Conservation (phyloP, 2,797 vertebrate species). For the Iguana delicatissima region DNA sequence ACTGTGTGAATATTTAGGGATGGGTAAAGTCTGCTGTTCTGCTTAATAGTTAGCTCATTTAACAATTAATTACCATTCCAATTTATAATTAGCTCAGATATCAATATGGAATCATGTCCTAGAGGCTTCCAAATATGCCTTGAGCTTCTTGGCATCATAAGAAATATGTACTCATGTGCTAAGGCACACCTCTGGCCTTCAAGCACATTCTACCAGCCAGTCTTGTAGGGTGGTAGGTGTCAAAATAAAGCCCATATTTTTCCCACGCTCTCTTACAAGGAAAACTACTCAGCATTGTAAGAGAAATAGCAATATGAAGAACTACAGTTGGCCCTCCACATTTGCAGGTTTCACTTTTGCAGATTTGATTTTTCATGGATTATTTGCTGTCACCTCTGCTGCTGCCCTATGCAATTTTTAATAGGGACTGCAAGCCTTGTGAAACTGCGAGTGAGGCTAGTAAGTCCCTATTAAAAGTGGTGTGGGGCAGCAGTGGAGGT, state of each 20-base stretch:
- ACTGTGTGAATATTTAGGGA: neutral
- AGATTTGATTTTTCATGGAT: too few species aligned
- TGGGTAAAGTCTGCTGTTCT: constrained; percentile 10
- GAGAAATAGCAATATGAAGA: neutral
- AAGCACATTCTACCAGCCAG: neutral
- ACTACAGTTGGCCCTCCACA: too few species aligned
- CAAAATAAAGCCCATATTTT: neutral
- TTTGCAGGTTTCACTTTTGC: too few species aligned
- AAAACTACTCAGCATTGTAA: neutral
- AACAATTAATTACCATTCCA: constrained; percentile 26
- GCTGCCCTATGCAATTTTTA: too few species aligned
- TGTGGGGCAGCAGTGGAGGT: too few species aligned
- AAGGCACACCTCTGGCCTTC: neutral
- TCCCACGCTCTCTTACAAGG: too few species aligned
- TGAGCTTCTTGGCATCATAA: neutral
- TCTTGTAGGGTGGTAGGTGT: neutral
- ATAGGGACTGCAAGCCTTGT: too few species aligned
- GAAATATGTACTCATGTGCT: neutral
- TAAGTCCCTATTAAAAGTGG: too few species aligned
- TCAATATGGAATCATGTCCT: constrained; percentile 5
- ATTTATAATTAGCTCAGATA: constrained; percentile 20
- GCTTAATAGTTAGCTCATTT: constrained; percentile 15
- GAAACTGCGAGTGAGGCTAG: too few species aligned
- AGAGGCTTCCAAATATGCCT: neutral
- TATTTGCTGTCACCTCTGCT: too few species aligned